These are phyloP conservation scores for Hypanus sabinus DNA, from an alignment of 2,113 vertebrate species.

Conservation along the genomic window DNA sequence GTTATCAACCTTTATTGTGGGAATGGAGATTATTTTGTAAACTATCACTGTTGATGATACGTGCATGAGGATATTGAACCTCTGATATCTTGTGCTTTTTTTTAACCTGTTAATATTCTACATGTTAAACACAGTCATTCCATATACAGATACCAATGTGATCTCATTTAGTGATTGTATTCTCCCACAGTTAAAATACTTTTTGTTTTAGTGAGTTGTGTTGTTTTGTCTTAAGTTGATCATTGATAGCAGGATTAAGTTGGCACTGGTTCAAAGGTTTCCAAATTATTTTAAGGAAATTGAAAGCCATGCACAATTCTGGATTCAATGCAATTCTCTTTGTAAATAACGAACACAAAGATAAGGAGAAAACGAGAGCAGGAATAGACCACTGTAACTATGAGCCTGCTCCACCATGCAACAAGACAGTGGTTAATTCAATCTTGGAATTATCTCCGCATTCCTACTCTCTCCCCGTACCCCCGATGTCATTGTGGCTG, in stretches of 20 bases:
- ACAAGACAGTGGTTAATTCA: too few species aligned
- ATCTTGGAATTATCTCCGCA: too few species aligned
- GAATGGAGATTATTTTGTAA: slow-evolving; percentile 15
- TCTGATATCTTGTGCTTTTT: not conserved
- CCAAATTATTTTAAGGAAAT: slow-evolving; percentile 21
- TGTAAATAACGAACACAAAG: not conserved
- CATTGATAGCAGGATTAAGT: not conserved
- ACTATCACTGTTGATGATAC: not conserved
- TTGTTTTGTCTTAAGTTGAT: not conserved
- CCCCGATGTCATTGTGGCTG: too few species aligned
- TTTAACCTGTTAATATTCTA: slow-evolving; percentile 2
- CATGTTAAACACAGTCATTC: not conserved
- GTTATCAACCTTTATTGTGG: not conserved
- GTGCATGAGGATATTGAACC: not conserved
- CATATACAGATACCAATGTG: not conserved
- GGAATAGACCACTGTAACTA: too few species aligned
- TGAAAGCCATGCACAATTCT: not conserved
- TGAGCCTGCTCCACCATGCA: too few species aligned
- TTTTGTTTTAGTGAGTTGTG: not conserved
- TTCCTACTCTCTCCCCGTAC: too few species aligned
- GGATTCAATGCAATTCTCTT: not conserved
- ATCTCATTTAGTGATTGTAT: not conserved
- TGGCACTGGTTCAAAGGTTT: not conserved
- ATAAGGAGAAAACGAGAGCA: too few species aligned
- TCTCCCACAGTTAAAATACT: not conserved